Evolutionary conservation across 2,113 vertebrate species (phyloP), one percentile per base, ranked within the genome.

Genomic region (Microcebus tavaratra): DNA sequence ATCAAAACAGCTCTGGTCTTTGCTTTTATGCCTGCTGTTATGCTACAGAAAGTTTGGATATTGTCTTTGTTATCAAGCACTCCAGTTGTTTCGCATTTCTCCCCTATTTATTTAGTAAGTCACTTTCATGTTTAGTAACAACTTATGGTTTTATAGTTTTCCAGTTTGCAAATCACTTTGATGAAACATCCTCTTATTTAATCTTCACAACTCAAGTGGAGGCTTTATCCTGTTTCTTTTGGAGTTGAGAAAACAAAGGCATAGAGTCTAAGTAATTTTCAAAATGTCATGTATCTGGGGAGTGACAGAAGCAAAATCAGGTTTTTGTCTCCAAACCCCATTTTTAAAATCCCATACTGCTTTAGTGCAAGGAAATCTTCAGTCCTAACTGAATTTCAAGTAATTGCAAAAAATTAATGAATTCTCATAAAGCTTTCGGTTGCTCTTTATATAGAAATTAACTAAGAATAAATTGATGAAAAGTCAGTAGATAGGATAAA

Each of bases 341-440:
- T 25, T 17, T 65, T 90, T 36, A 75, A 89, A 14, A 86, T 91
- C 73, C 79, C 88, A 57, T 63, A 53, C 45, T 91, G 21, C 55
- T 94, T 96, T 95, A 93, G 48, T 90, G 39, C 53, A 95, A 95
- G 81, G 9, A 95, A 93, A 84, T 83, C 65, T 95, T 93, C 27
- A 55, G 20, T 87, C 59, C 14, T 94, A 97, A 95, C 39, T 95
- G 63, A 94, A 96, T 95, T 97, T 95, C 55, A 88, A 85, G 48
- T 79, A 88, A 96, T 81, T 79, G 36, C 83, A 70, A 88, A 84
- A 92, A 95, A 61, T 90, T 75, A 91, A 91, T 94, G n/a, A 88
- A 75, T 90, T 89, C 55, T 96, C 50, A 48, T 15, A 86, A 34
- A 83, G 48, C 23, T 94, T 82, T 95, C 57, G 95, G 29, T 76